phyloP scores from a whole-genome alignment of 1,140 invertebrate species.

The Temnothorax longispinosus region DNA sequence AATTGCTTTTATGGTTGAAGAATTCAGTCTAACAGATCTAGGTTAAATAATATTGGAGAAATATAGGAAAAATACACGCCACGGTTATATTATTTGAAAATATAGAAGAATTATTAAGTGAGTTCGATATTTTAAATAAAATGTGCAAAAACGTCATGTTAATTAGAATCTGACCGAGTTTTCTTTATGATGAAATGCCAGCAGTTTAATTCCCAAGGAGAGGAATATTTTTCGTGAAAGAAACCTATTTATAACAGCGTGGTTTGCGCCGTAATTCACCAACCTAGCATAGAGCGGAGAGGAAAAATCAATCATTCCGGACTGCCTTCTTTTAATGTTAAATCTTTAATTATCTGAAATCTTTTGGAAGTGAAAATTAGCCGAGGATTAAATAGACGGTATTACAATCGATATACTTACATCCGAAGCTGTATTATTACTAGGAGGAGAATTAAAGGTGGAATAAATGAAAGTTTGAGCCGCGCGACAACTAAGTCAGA shows the following conservation, averaged over 20 bases:
- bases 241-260: constrained; percentile 60
- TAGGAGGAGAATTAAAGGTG: constrained; percentile 65
- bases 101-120: constrained; percentile 2
- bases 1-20: neutral
- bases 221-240: constrained; percentile 58
- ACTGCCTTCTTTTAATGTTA: constrained; percentile 50
- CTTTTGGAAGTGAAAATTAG: constrained; percentile 64
- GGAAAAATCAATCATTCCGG: constrained; percentile 49
- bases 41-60: neutral
- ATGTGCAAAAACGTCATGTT: constrained; percentile 51
- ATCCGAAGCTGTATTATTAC: constrained; percentile 65
- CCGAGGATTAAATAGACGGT: constrained; percentile 25
- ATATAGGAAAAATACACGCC: neutral
- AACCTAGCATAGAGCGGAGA: constrained; percentile 4
- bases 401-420: constrained; percentile 37
- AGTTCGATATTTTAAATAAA: constrained; percentile 50
- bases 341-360: constrained; percentile 66
- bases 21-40: neutral
- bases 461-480: constrained; percentile 68
- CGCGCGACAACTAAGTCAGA: constrained; percentile 64
- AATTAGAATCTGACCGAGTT: constrained; percentile 59
- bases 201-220: constrained; percentile 56
- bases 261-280: constrained; percentile 54
- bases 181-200: constrained; percentile 50
- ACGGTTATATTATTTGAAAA: neutral